These are phyloP conservation scores for Phaethon lepturus DNA, from an alignment of 2,113 vertebrate species.

Conservation along the genomic window DNA sequence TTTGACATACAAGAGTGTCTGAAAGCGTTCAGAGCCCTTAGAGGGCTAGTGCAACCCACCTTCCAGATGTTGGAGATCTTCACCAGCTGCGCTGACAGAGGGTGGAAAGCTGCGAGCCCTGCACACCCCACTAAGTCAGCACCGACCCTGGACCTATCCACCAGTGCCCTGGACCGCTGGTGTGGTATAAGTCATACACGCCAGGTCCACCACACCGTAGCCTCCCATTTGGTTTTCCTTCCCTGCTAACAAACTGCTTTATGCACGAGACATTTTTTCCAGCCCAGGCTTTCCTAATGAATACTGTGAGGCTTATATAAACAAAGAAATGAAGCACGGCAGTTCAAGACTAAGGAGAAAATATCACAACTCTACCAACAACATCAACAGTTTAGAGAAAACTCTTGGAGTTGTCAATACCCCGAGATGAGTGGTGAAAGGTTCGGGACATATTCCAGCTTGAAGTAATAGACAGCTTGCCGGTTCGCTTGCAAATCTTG, in stretches of 20 bases:
- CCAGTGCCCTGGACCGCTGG: neutral
- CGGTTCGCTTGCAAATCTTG: neutral
- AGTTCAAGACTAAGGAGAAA: neutral
- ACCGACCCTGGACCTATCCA: too few species aligned
- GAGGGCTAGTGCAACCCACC: neutral
- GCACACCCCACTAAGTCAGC: neutral
- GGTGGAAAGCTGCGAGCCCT: neutral
- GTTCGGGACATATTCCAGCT: slow-evolving; percentile 40
- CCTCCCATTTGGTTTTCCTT: neutral
- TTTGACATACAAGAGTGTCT: neutral
- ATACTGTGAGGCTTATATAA: slow-evolving; percentile 17
- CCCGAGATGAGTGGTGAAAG: slow-evolving; percentile 44
- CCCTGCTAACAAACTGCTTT: neutral
- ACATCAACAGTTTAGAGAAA: slow-evolving; percentile 65
- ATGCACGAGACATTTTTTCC: neutral
- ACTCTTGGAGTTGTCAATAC: slow-evolving; percentile 56
- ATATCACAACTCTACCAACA: slow-evolving; percentile 44
- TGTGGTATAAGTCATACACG: neutral
- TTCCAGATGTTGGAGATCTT: neutral
- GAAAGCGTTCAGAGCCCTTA: neutral
- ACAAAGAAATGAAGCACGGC: slow-evolving; percentile 32
- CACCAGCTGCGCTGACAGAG: neutral
- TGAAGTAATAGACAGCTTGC: neutral
- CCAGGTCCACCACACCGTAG: neutral
- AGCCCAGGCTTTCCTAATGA: slow-evolving; percentile 22